Evolutionary conservation across 1,140 invertebrate genomes (phyloP).

Genomic region (Nasonia vitripennis): DNA sequence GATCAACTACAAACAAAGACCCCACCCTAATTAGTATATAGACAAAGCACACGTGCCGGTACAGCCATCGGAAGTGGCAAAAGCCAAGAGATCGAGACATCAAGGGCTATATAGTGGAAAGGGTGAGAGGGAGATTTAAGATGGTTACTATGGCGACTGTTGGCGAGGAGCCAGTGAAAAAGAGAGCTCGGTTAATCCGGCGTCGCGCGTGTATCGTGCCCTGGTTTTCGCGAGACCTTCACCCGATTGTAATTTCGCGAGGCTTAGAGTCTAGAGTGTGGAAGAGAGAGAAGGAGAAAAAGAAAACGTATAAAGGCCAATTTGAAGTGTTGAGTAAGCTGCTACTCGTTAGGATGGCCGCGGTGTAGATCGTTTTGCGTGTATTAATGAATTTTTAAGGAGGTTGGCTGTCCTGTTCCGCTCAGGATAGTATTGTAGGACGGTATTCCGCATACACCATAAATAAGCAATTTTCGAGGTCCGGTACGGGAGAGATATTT

Average conservation of each 20-base stretch:
- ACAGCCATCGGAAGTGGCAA: not conserved
- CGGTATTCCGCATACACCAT: too few species aligned
- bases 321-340: not conserved
- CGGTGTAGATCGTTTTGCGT: not conserved
- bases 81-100: slow-evolving; percentile 46
- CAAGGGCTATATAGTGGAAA: slow-evolving; percentile 48
- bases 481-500: too few species aligned
- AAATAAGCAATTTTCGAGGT: too few species aligned
- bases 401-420: too few species aligned
- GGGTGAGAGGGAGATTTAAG: slow-evolving; percentile 63
- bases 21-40: slow-evolving; percentile 3
- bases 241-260: slow-evolving; percentile 50
- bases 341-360: not conserved
- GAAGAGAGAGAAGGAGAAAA: too few species aligned
- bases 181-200: slow-evolving; percentile 67
- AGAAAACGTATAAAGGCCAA: not conserved
- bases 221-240: slow-evolving; percentile 56
- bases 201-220: slow-evolving; percentile 58
- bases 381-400: too few species aligned
- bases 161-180: slow-evolving; percentile 66
- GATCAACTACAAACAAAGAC: not conserved
- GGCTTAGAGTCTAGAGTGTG: not conserved
- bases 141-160: slow-evolving; percentile 68
- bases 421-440: too few species aligned
- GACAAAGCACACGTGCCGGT: not conserved